A percentile compares a stretch with the other conserved stretches of the same genome.
Conservation (phyloP, 2,797 vertebrate species). For the Typhlichthys subterraneus region DNA sequence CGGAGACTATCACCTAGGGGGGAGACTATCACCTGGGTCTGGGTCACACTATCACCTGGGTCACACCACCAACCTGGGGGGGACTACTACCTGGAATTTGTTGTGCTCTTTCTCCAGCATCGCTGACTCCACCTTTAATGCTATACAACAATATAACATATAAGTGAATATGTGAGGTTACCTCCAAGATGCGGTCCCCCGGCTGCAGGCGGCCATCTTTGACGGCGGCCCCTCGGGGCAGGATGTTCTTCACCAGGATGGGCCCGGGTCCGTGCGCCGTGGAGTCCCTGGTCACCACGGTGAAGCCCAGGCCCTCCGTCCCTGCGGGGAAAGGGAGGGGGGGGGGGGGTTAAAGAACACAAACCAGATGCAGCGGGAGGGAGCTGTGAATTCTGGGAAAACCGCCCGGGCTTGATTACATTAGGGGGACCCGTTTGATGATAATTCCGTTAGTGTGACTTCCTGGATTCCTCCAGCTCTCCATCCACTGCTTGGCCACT, state of each 20-base stretch:
- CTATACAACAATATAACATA: not conserved
- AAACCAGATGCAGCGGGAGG: conserved; percentile 1
- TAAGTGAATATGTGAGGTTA: conserved; percentile 45
- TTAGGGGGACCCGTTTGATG: too few species aligned
- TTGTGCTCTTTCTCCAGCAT: too few species aligned
- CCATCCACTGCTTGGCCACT: not conserved
- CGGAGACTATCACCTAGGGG: too few species aligned
- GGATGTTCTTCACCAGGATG: conserved; percentile 95
- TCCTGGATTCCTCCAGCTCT: not conserved
- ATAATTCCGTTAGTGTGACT: not conserved
- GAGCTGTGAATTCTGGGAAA: too few species aligned
- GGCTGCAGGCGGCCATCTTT: conserved; percentile 92
- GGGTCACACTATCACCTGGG: too few species aligned
- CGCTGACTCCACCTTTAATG: not conserved
- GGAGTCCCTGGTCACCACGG: conserved; percentile 93
- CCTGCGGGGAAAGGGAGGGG: conserved; percentile 68
- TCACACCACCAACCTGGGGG: too few species aligned
- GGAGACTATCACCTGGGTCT: too few species aligned
- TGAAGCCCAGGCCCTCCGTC: conserved; percentile 92
- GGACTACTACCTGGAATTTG: too few species aligned
- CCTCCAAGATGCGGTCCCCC: conserved; percentile 93
- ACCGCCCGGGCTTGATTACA: too few species aligned
- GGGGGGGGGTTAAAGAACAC: too few species aligned
- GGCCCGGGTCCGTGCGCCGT: conserved; percentile 87
- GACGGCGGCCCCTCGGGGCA: conserved; percentile 88